A percentile compares a stretch with the other conserved stretches of the same genome.
phyloP scores from a whole-genome alignment of 2,888 invertebrate genomes.

The Scelioninae gen. 1 region DNA sequence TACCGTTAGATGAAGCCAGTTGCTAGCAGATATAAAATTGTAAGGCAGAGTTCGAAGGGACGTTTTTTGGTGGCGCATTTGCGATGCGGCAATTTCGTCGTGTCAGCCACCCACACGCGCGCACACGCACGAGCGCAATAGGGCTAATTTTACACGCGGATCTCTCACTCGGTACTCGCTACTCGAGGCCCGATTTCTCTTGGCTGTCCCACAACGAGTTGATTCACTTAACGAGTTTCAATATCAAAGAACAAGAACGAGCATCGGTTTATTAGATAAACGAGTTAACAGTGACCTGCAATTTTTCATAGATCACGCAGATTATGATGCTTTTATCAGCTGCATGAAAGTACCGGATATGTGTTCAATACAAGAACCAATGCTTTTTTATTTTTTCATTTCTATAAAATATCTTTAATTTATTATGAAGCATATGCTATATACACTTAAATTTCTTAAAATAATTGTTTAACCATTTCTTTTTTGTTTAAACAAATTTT shows the following conservation, averaged over 20 bases:
- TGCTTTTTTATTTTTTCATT: too few species aligned
- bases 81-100: constrained; percentile 35
- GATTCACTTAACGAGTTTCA: constrained; percentile 61
- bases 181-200: constrained; percentile 77
- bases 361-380: too few species aligned
- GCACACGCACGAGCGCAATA: constrained; percentile 46
- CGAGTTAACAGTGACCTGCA: constrained; percentile 31
- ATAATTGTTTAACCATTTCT: too few species aligned
- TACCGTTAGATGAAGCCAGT: neutral
- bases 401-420: too few species aligned
- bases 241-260: constrained; percentile 50
- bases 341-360: too few species aligned
- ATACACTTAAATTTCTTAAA: too few species aligned
- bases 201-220: constrained; percentile 63
- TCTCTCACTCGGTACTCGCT: constrained; percentile 73
- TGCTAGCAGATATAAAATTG: constrained; percentile 31
- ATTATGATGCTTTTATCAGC: too few species aligned
- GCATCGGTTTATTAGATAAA: constrained; percentile 44
- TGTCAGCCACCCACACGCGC: constrained; percentile 50
- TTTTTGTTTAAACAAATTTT: too few species aligned
- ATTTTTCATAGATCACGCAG: constrained; percentile 7
- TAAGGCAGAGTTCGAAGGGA: constrained; percentile 15
- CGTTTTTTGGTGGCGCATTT: constrained; percentile 25
- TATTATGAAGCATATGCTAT: too few species aligned
- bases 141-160: constrained; percentile 76